These are phyloP conservation scores for Isichthys henryi DNA, from an alignment of 2,113 vertebrate genomes.

Conservation along the genomic window DNA sequence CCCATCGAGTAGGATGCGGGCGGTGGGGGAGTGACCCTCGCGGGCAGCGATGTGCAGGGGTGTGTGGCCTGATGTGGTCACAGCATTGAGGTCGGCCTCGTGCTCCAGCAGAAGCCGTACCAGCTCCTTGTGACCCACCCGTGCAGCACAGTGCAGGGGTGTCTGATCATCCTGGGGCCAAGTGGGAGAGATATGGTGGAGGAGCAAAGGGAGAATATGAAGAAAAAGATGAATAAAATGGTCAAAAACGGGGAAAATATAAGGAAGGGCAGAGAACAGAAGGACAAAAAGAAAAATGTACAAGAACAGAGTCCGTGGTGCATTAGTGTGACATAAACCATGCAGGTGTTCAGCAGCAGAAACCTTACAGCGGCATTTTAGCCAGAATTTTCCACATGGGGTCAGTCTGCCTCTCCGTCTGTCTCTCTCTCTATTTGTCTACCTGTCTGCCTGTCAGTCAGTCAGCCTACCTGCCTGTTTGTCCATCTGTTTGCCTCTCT, in stretches of 20 bases:
- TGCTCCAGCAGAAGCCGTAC: conserved; percentile 82
- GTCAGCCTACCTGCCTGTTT: background rate
- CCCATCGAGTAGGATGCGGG: conserved; percentile 75
- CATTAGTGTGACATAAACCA: background rate
- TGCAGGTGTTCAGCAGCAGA: background rate
- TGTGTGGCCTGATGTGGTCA: conserved; percentile 84
- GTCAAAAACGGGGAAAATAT: background rate
- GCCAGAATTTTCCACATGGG: background rate
- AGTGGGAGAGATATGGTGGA: background rate
- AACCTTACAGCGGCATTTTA: background rate
- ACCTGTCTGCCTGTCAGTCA: background rate
- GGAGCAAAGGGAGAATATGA: background rate
- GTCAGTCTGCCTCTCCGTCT: background rate
- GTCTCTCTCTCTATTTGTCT: background rate
- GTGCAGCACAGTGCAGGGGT: conserved; percentile 89
- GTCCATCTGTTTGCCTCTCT: background rate
- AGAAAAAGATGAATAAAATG: background rate
- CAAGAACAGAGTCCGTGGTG: background rate
- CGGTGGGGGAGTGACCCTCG: conserved; percentile 79
- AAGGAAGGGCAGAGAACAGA: background rate
- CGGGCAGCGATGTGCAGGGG: conserved; percentile 83
- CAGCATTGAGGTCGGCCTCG: conserved; percentile 74
- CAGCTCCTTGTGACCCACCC: conserved; percentile 83
- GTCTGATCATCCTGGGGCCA: conserved; percentile 85
- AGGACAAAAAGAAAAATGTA: background rate